A percentile compares a stretch with the other conserved stretches of the same genome.
Evolutionary conservation across 2,113 vertebrate species (phyloP).

Genomic region (Melanocharis versteri): DNA sequence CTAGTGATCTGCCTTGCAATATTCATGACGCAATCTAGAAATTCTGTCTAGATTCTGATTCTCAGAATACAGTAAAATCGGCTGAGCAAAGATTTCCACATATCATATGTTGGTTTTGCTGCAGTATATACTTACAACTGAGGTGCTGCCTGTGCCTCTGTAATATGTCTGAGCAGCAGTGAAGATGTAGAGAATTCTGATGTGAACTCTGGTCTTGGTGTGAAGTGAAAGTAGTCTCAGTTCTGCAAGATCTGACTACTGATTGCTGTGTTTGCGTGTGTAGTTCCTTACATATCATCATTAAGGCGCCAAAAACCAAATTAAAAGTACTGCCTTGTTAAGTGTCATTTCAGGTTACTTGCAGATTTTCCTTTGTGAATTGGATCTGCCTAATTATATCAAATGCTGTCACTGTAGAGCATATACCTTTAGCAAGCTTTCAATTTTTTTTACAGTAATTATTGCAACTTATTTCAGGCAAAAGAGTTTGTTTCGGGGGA

Average conservation of each 20-base stretch:
- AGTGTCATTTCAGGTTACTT: not conserved
- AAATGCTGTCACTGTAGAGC: not conserved
- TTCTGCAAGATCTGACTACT: not conserved
- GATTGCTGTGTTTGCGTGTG: not conserved
- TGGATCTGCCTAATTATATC: not conserved
- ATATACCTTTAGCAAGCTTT: not conserved
- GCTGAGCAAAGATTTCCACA: not conserved
- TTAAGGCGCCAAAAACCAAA: not conserved
- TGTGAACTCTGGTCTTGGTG: not conserved
- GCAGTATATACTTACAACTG: not conserved
- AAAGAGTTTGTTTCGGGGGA: not conserved
- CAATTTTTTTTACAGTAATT: not conserved
- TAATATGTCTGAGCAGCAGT: not conserved
- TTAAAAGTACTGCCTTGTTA: not conserved
- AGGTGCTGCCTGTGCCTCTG: not conserved
- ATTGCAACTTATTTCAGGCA: not conserved
- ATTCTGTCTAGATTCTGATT: not conserved
- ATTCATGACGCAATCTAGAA: not conserved
- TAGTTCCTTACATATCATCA: not conserved
- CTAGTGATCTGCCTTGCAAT: not conserved
- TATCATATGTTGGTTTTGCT: not conserved
- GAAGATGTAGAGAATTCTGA: not conserved
- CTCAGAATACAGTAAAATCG: not conserved
- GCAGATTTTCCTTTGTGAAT: not conserved
- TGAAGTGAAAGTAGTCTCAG: not conserved